Base-by-base conservation (phyloP, 1,140 invertebrate species). In the Agrilus planipennis region DNA sequence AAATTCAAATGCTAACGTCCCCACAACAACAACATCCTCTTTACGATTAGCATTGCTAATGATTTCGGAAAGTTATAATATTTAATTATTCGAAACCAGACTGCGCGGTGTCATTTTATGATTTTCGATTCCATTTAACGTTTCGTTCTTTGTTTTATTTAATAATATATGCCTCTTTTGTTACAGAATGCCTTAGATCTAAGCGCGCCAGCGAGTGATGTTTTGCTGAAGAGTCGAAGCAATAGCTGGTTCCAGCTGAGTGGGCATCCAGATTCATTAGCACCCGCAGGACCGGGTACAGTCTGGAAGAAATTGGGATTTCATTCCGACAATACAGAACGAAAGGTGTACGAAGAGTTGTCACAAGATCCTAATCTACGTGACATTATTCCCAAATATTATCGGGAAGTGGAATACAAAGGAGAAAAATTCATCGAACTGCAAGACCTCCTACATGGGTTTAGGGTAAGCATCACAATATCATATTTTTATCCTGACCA, bases 121-220 rank as follows among this genome's bases (percentile, higher is more conserved):
- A n/a, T n/a, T n/a, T n/a, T n/a, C n/a, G n/a, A n/a, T n/a, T n/a
- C n/a, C n/a, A n/a, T n/a, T n/a, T n/a, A n/a, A n/a, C 29, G 7
- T 9, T 6, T 9, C 7, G 14, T 11, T 9, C 15, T 31, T 11
- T 25, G 23, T 25, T 7, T 25, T 7, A 25, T 7, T 31, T 49
- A 45, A 19, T n/a, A n/a, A n/a, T n/a, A n/a, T n/a, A n/a, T n/a
- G n/a, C n/a, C 5, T 32, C 14, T 16, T 20, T 50, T 62, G 57
- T 80, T 79, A n/a, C 67, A 92, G 88, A 92, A 93, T 66, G 89
- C 91, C 28, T 69, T 95, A 49, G 90, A 94, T 56, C 67, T 95
- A 45, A 89, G 87, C 39, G 87, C 85, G 5, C 89, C 91, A 23
- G 89, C 90, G 22, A 88, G 86, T 50, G 87, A 91, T 55, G 75